Evolutionary conservation across 2,797 vertebrate genomes (phyloP).

Genomic region (Merluccius polli): DNA sequence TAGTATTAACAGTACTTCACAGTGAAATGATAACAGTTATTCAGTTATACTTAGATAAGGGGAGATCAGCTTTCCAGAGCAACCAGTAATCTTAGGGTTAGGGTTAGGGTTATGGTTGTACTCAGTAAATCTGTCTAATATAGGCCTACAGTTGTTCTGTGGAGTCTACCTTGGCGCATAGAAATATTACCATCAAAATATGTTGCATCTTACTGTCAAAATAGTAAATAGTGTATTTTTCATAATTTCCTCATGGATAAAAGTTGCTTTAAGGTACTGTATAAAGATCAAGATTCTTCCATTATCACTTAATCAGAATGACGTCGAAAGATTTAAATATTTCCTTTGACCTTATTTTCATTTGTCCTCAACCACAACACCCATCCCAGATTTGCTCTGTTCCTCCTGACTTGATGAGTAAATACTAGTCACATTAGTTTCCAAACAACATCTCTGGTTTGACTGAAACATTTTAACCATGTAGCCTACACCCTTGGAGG

Average conservation of each 20-base stretch:
- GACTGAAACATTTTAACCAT: neutral
- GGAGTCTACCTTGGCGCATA: neutral
- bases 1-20: neutral
- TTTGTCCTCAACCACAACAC: neutral
- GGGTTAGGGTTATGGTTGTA: too few species aligned
- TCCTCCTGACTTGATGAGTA: neutral
- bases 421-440: neutral
- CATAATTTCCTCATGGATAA: neutral
- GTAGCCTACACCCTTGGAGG: neutral
- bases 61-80: conserved; percentile 8
- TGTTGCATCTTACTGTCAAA: neutral
- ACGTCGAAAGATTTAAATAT: neutral
- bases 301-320: neutral
- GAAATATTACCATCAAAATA: neutral
- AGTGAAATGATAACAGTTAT: conserved; percentile 2
- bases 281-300: neutral
- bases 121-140: conserved; percentile 4
- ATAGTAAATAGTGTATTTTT: neutral
- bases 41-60: conserved; percentile 4
- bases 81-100: neutral
- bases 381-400: neutral
- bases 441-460: neutral
- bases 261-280: too few species aligned
- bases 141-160: neutral
- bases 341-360: too few species aligned